Evolutionary conservation across 1,140 invertebrate species (phyloP), one percentile per base, ranked within the genome.

Genomic region (Drosophila trapezifrons): DNA sequence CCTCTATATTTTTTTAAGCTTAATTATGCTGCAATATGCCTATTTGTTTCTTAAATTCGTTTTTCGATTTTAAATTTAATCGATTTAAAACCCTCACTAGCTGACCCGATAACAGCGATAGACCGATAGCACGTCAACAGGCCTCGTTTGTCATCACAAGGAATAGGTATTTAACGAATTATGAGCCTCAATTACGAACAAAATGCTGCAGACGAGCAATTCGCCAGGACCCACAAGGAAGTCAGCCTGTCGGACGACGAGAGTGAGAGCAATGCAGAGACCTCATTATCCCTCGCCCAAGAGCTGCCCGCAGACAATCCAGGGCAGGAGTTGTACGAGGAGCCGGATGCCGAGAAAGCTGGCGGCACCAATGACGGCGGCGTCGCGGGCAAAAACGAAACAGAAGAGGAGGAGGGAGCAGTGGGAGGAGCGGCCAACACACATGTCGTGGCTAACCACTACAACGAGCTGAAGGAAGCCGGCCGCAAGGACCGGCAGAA

Each of bases 391-490:
- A 54, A 37, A 54, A 54, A 12, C 32, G 51, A 54, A 54, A n/a
- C 32, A n/a, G 55, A 29, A 32, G 62, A 60, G 29, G 54, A 58
- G 27, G 45, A 62, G 7, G 52, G 32, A 17, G 20, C 54, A 12
- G 43, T 49, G 18, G 63, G 43, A 1, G 62, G 58, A 9, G 76
- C 83, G n/a, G 91, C 80, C 17, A 91, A 95, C 80, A 92, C 94
- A 54, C 92, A 91, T 75, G 93, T 97, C 15, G 96, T 98, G 13
- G 97, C 97, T 8, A 93, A 94, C 20, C 97, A 98, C 93, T 98
- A 98, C 89, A 98, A 98, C 92, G 93, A 95, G 38, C 86, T 97
- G 4, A 94, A 96, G 92, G 96, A 99, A 66, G 95, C 95, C 75
- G 97, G 97, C 0, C 91, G 97, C 9, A 94, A 94, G 46, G 94